phyloP scores from a whole-genome alignment of 2,113 vertebrate genomes.

The Eptesicus fuscus region DNA sequence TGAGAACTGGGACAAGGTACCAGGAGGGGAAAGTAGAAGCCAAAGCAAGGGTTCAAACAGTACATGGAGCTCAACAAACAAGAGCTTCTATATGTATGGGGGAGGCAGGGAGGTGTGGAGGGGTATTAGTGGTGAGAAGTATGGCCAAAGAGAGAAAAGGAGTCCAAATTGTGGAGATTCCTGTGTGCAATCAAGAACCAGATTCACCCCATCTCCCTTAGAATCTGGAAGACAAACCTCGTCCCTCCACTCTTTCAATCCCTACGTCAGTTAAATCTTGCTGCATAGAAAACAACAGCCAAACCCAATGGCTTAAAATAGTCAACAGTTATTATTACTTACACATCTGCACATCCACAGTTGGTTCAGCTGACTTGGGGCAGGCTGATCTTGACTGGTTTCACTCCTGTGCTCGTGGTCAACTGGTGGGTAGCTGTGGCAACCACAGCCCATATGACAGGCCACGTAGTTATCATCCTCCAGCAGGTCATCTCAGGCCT shows the following conservation, averaged over 20 bases:
- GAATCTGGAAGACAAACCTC: background rate
- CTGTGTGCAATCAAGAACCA: background rate
- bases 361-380: background rate
- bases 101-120: rapidly evolving
- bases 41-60: background rate
- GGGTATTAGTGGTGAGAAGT: background rate
- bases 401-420: background rate
- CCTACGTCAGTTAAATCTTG: background rate
- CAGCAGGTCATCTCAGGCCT: background rate
- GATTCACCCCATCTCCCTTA: background rate
- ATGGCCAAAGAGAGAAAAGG: background rate
- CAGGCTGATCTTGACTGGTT: background rate
- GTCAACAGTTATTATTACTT: background rate
- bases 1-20: background rate
- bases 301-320: background rate
- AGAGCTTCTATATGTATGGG: background rate
- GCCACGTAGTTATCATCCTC: background rate
- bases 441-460: too few relatives aligned
- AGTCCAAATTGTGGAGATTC: background rate
- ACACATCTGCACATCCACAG: rapidly evolving
- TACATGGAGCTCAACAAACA: background rate
- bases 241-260: background rate
- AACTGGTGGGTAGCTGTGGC: background rate
- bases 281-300: background rate
- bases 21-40: background rate